Conservation (phyloP, 2,888 invertebrate species). For the Conops quadrifasciatus region DNA sequence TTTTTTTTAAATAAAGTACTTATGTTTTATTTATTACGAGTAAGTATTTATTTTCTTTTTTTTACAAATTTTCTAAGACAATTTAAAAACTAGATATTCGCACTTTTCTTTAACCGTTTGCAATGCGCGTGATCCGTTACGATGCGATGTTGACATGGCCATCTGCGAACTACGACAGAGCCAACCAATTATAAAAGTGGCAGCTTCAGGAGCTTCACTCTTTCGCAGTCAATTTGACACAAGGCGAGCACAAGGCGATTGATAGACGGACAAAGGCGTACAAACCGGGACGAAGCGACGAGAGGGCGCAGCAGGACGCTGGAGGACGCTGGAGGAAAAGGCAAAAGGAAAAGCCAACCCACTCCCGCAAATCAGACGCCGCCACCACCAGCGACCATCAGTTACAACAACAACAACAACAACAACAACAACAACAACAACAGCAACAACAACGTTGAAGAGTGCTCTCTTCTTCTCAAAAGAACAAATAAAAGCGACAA, state of each 20-base stretch:
- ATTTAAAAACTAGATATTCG: not conserved
- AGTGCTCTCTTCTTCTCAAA: no score
- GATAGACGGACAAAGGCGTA: constrained; percentile 26
- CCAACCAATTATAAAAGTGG: constrained; percentile 61
- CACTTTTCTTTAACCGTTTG: constrained; percentile 27
- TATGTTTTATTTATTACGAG: constrained; percentile 13
- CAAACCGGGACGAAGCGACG: constrained; percentile 11
- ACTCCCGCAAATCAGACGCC: constrained; percentile 39
- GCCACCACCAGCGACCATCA: constrained; percentile 31
- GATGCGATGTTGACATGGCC: constrained; percentile 57
- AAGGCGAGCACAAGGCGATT: constrained; percentile 19
- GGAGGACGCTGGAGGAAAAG: constrained; percentile 36
- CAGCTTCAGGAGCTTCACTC: constrained; percentile 61
- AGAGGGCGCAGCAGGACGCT: constrained; percentile 24
- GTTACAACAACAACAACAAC: constrained; percentile 36
- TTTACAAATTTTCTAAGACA: constrained; percentile 9
- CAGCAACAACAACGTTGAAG: constrained; percentile 16
- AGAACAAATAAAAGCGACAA: constrained; percentile 43
- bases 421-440: constrained; percentile 45
- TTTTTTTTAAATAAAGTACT: constrained; percentile 3
- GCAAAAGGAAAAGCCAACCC: constrained; percentile 58
- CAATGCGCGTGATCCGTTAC: constrained; percentile 47
- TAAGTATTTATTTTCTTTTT: constrained; percentile 22
- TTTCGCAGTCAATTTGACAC: constrained; percentile 59
- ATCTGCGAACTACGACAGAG: constrained; percentile 58